Evolutionary conservation across 2,113 vertebrate genomes (phyloP).

Genomic region (Rhadina sibilatrix): DNA sequence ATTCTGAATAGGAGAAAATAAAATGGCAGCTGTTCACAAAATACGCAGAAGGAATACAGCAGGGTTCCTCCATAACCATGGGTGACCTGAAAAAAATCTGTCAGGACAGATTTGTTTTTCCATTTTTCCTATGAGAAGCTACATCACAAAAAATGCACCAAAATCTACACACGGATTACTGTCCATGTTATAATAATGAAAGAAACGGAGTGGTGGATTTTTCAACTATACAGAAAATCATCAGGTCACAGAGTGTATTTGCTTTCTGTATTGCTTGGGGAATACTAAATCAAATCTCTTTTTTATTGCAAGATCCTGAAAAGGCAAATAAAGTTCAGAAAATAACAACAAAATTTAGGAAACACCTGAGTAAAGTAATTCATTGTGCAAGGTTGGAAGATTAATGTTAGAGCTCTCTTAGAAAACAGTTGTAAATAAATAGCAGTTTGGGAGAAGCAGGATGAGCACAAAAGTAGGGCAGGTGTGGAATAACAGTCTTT

Average conservation of each 20-base stretch:
- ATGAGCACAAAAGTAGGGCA: neutral
- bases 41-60: neutral
- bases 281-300: neutral
- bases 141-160: neutral
- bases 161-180: neutral
- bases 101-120: neutral
- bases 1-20: neutral
- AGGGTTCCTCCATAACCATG: neutral
- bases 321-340: neutral
- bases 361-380: neutral
- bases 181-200: neutral
- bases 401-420: neutral
- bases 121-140: neutral
- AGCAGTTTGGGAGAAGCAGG: neutral
- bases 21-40: neutral
- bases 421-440: neutral
- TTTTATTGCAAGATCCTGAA: neutral
- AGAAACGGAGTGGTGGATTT: neutral
- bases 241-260: neutral
- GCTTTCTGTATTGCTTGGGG: neutral
- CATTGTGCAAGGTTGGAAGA: neutral
- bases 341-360: neutral
- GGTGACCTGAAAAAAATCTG: conserved; percentile 18
- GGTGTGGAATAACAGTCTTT: neutral
- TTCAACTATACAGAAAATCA: neutral